Conservation (phyloP, 2,113 vertebrate species). For the Heteronetta atricapilla region DNA sequence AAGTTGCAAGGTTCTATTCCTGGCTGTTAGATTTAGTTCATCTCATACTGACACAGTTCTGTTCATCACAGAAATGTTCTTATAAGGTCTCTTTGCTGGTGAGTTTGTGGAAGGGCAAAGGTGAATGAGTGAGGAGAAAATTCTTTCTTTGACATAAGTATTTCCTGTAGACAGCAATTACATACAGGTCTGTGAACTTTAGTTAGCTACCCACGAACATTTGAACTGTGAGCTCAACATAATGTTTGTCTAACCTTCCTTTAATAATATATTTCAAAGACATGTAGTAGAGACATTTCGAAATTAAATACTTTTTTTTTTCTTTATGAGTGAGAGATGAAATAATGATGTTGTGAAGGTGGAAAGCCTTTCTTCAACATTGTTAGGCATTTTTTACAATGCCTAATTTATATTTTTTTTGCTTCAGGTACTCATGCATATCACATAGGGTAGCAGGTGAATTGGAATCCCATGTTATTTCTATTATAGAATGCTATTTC, state of each 20-base stretch:
- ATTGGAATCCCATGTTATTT: neutral
- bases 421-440: neutral
- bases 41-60: neutral
- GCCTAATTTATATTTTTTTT: neutral
- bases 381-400: neutral
- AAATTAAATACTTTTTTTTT: neutral
- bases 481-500: neutral
- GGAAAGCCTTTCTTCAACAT: neutral
- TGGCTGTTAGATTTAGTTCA: neutral
- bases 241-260: conserved; percentile 39
- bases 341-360: neutral
- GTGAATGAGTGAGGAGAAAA: neutral
- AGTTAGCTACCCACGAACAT: conserved; percentile 36
- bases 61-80: neutral
- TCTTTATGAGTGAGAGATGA: neutral
- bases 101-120: conserved; percentile 15
- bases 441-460: neutral
- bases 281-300: conserved; percentile 9
- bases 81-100: neutral
- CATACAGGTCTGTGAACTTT: conserved; percentile 64
- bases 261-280: conserved; percentile 33
- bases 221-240: conserved; percentile 15
- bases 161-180: conserved; percentile 62
- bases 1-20: neutral
- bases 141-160: conserved; percentile 28